Evolutionary conservation across 2,797 vertebrate genomes (phyloP).

Genomic region (Neosilurus hyrtlii): DNA sequence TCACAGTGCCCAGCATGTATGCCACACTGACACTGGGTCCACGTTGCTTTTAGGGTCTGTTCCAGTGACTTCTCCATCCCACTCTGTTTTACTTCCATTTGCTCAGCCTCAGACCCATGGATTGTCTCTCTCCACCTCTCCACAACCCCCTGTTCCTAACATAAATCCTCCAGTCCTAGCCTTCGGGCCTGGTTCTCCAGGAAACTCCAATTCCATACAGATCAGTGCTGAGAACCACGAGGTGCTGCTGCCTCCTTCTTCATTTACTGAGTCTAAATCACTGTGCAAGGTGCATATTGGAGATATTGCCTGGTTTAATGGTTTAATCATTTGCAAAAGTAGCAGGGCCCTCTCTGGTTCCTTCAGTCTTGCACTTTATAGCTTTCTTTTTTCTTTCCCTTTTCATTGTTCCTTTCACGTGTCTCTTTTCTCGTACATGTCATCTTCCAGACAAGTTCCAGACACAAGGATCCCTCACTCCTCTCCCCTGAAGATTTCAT

Average conservation of each 20-base stretch:
- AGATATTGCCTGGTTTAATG: not conserved
- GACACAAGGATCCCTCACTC: constrained; percentile 1
- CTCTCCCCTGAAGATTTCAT: constrained; percentile 37
- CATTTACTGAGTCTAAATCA: constrained; percentile 62
- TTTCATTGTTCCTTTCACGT: not conserved
- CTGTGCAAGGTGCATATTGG: constrained; percentile 55
- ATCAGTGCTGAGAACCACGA: constrained; percentile 50
- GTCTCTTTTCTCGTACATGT: not conserved
- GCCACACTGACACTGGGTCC: not conserved
- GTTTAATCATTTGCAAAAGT: not conserved
- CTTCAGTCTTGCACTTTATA: not conserved
- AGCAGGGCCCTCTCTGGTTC: not conserved
- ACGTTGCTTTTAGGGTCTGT: constrained; percentile 12
- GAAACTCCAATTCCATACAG: constrained; percentile 9
- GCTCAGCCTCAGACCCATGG: not conserved
- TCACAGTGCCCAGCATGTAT: not conserved
- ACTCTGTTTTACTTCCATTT: not conserved
- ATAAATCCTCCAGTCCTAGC: constrained; percentile 1
- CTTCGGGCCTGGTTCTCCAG: constrained; percentile 13
- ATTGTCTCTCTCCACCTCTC: not conserved
- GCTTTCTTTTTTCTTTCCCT: not conserved
- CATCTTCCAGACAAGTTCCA: constrained; percentile 22
- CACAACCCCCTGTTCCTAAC: constrained; percentile 17
- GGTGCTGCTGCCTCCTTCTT: constrained; percentile 71
- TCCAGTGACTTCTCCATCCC: not conserved